A percentile compares a stretch with the other conserved stretches of the same genome.
Conservation (phyloP, 1,140 invertebrate genomes). For the Drosophila nannoptera region DNA sequence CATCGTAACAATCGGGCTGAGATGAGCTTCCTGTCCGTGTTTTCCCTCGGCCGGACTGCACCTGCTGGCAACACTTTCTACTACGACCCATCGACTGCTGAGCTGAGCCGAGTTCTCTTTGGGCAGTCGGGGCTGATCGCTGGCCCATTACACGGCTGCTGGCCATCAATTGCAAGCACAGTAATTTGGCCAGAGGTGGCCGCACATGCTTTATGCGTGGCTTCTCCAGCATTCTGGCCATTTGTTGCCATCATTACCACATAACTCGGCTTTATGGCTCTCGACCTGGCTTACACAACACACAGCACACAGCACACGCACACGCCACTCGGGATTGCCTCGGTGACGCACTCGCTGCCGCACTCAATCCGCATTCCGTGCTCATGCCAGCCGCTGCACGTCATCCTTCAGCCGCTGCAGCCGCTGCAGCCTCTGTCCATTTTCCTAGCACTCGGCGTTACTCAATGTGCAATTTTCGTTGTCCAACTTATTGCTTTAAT, state of each 20-base stretch:
- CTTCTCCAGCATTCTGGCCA: conserved; percentile 32
- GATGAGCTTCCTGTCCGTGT: neutral
- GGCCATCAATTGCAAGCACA: conserved; percentile 65
- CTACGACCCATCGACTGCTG: conserved; percentile 20
- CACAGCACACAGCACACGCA: conserved; percentile 15
- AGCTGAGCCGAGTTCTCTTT: conserved; percentile 38
- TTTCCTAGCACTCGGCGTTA: conserved; percentile 24
- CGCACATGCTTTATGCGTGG: conserved; percentile 43
- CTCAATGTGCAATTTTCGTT: conserved; percentile 58
- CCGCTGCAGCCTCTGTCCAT: conserved; percentile 4
- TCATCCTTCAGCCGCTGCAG: conserved; percentile 1
- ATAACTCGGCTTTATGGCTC: conserved; percentile 66
- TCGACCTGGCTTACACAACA: conserved; percentile 20
- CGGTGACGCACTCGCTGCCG: conserved; percentile 34
- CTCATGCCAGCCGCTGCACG: neutral
- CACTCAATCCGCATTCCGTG: conserved; percentile 48
- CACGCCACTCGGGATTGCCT: conserved; percentile 22
- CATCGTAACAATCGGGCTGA: no score
- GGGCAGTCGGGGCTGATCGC: conserved; percentile 4
- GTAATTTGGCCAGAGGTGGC: conserved; percentile 56
- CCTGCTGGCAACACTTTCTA: conserved; percentile 47
- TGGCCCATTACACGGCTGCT: conserved; percentile 24
- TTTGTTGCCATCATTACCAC: conserved; percentile 67
- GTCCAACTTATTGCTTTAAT: conserved; percentile 64
- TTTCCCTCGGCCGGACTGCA: conserved; percentile 12